Evolutionary conservation across 2,113 vertebrate genomes (phyloP).

Genomic region (Brevimyrus niger): DNA sequence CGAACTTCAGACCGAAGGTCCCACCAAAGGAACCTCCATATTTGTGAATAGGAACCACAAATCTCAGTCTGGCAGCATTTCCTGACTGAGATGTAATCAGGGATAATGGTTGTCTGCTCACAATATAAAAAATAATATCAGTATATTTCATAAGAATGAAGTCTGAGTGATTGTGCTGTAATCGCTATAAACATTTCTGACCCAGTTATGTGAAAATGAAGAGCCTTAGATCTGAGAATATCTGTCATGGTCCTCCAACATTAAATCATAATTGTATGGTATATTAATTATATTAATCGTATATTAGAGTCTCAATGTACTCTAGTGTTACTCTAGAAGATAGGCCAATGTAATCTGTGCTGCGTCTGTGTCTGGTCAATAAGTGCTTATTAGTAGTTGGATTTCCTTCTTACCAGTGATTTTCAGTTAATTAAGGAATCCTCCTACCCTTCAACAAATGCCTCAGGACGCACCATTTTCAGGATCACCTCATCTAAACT

Average conservation of each 20-base stretch:
- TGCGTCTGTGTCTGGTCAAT: neutral
- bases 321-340: no score
- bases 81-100: neutral
- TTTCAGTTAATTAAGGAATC: neutral
- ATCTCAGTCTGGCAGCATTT: neutral
- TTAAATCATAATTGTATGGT: neutral
- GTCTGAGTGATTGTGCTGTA: conserved; percentile 6
- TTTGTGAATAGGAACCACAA: neutral
- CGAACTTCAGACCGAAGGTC: neutral
- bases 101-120: neutral
- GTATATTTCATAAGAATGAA: neutral
- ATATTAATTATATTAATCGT: neutral
- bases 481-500: neutral
- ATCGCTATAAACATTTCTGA: neutral
- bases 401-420: neutral
- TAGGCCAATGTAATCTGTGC: neutral
- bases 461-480: neutral
- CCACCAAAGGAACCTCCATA: neutral
- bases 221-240: neutral
- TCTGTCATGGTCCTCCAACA: neutral
- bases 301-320: neutral
- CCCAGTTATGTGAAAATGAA: neutral
- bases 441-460: neutral
- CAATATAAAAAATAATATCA: neutral
- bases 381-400: neutral